Conservation (phyloP, 2,888 invertebrate genomes). For the Thymelicus acteon region DNA sequence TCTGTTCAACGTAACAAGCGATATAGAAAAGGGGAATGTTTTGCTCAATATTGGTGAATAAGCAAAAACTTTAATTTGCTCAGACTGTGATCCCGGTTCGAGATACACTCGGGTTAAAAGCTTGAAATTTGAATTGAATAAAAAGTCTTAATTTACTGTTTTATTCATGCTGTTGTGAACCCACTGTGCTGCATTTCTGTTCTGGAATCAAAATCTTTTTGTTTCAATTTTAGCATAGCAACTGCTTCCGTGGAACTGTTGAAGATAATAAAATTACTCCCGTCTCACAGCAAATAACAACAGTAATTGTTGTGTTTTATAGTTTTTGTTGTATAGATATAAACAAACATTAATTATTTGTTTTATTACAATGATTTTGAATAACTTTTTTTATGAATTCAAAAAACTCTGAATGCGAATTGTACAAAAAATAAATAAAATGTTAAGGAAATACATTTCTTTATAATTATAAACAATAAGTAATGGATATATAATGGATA, state of each 20-base stretch:
- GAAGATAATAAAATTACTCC: background rate
- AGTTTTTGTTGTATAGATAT: too few species aligned
- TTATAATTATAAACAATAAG: too few species aligned
- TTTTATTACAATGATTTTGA: too few species aligned
- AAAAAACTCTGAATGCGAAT: too few species aligned
- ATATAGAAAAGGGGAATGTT: conserved; percentile 5
- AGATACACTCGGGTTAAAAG: conserved; percentile 16
- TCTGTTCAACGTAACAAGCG: background rate
- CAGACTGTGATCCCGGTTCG: conserved; percentile 16
- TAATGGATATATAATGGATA: too few species aligned
- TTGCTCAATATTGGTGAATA: conserved; percentile 23
- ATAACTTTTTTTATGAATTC: too few species aligned
- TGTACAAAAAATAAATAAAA: too few species aligned
- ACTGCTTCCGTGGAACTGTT: conserved; percentile 1
- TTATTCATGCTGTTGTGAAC: conserved; percentile 30
- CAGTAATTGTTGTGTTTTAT: too few species aligned
- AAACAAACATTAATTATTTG: too few species aligned
- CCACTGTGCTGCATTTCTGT: conserved; percentile 4
- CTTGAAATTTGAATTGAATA: conserved; percentile 30
- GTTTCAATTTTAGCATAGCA: conserved; percentile 1
- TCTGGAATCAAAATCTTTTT: conserved; percentile 2
- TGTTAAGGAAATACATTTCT: too few species aligned
- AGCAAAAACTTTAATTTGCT: conserved; percentile 34
- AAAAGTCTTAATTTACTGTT: conserved; percentile 33
- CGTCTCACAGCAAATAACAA: background rate